Evolutionary conservation across 2,113 vertebrate species (phyloP).

Genomic region (Pluvialis apricaria): DNA sequence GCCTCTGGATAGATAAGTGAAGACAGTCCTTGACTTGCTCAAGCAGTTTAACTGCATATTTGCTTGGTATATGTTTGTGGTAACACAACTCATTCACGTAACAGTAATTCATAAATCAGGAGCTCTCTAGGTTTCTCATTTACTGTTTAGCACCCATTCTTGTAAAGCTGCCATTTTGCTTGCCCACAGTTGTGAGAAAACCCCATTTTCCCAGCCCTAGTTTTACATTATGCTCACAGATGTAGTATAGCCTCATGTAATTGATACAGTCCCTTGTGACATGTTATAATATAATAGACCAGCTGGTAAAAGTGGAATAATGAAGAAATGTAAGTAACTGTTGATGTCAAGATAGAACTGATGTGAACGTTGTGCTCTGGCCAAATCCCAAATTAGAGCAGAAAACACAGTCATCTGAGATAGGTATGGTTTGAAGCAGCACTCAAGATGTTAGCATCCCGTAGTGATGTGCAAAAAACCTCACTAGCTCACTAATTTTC

Average conservation of each 20-base stretch:
- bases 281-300: not conserved
- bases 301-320: conserved; percentile 35
- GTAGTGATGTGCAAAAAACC: not conserved
- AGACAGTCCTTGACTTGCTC: not conserved
- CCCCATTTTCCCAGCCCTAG: not conserved
- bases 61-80: not conserved
- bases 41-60: not conserved
- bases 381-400: not conserved
- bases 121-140: not conserved
- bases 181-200: not conserved
- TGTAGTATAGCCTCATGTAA: conserved; percentile 22
- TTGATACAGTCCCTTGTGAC: not conserved
- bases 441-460: not conserved
- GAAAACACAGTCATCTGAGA: not conserved
- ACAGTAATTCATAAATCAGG: not conserved
- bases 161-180: not conserved
- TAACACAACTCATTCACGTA: not conserved
- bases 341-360: not conserved
- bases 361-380: not conserved
- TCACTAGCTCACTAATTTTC: not conserved
- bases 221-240: not conserved
- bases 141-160: not conserved
- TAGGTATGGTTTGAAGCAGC: not conserved
- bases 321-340: conserved; percentile 16
- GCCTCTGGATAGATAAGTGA: not conserved